Base-by-base conservation (phyloP, 2,113 vertebrate species). In the Alces alces region DNA sequence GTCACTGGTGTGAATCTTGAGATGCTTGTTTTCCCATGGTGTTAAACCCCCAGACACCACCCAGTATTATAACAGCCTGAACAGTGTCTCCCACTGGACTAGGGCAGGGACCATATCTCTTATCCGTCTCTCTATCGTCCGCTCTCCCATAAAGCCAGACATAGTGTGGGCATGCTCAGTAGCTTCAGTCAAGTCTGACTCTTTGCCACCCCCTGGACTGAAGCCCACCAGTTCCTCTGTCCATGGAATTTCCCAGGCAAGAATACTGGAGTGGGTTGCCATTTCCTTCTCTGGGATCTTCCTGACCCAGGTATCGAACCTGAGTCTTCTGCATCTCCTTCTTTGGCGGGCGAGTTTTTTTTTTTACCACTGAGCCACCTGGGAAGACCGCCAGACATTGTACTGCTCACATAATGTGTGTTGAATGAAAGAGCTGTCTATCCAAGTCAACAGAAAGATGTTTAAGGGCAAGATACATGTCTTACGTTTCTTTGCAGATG, bases 31-130 rank as follows among this genome's bases (percentile, higher is more conserved):
- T 27, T 95, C 25, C 16, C 28, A 2, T 30, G 33, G 19, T 25
- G 52, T 36, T 36, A 55, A 2, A 36, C 33, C 13, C 33, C 50
- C 47, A 7, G 47, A 5, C 17, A 30, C 30, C 55, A 23, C 7
- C 4, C 8, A 60, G 47, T 19, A 5, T 33, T 28, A 3, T 23
- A 8, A 1, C 1, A 23, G 57, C 30, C 52, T 28, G 10, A 2
- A 57, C 58, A 28, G 33, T 70, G 54, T 45, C 43, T 16, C 36
- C 54, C n/a, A 7, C 58, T 9, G 30, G 7, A 50, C 60, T 27
- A 21, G 50, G 6, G 30, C 33, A 52, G 84, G 47, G 12, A 17
- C 6, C 45, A 6, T 28, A 1, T 23, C 39, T 92, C 60, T 8
- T 7, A 6, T 10, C 39, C 7, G 1, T n/a, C 10, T 25, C 64